Evolutionary conservation across 2,888 invertebrate species (phyloP).

Genomic region (Oeneis ivallda): DNA sequence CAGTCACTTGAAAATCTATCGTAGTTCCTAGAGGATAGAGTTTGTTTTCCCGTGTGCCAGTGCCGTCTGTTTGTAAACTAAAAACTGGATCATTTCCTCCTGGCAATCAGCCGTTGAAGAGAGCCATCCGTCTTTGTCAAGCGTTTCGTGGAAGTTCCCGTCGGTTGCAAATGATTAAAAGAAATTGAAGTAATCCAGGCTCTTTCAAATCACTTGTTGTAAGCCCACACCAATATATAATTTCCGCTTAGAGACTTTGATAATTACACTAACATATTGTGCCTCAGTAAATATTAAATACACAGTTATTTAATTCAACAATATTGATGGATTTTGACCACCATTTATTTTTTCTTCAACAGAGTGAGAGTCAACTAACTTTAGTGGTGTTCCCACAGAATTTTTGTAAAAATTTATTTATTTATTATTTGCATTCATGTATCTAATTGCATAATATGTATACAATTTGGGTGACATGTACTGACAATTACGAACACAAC

Average conservation of each 20-base stretch:
- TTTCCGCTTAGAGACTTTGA: constrained; percentile 1
- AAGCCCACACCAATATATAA: neutral
- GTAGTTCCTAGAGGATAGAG: neutral
- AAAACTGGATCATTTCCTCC: constrained; percentile 60
- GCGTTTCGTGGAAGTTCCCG: constrained; percentile 31
- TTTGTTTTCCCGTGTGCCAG: neutral
- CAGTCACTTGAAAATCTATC: constrained; percentile 7
- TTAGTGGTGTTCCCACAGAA: too few species aligned
- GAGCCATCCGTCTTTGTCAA: constrained; percentile 59
- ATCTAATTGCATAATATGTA: too few species aligned
- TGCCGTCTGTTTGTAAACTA: constrained; percentile 33
- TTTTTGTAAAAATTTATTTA: too few species aligned
- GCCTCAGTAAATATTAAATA: too few species aligned
- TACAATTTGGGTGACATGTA: too few species aligned
- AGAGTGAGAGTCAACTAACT: too few species aligned
- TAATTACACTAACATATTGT: neutral
- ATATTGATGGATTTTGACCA: too few species aligned
- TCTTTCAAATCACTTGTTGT: constrained; percentile 19
- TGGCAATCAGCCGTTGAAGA: constrained; percentile 61
- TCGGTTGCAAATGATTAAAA: constrained; percentile 38
- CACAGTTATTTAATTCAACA: too few species aligned
- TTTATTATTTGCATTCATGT: too few species aligned
- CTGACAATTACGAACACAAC: too few species aligned
- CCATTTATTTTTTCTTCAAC: too few species aligned
- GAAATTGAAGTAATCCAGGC: constrained; percentile 34